Evolutionary conservation across 1,140 invertebrate genomes (phyloP).

Genomic region (Drosophila mojavensis): DNA sequence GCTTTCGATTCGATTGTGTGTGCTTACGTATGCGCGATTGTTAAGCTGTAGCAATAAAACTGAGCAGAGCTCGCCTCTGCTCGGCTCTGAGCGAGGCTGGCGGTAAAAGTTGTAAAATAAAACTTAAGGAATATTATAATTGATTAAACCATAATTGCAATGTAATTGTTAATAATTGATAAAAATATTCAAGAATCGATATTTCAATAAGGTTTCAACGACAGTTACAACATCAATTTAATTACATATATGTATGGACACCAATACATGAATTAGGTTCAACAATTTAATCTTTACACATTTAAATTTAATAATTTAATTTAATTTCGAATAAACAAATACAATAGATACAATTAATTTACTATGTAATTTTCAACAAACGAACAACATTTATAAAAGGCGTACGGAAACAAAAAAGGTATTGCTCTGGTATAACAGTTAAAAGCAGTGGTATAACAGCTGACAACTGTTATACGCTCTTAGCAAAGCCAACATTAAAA

Average conservation of each 20-base stretch:
- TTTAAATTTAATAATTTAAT: slow-evolving; percentile 1
- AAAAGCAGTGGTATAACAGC: slow-evolving; percentile 7
- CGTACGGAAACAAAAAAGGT: slow-evolving; percentile 15
- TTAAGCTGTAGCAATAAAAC: slow-evolving; percentile 31
- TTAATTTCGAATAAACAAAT: background rate
- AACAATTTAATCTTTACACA: slow-evolving; percentile 3
- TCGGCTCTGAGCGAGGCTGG: slow-evolving; percentile 5
- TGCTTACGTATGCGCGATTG: slow-evolving; percentile 73
- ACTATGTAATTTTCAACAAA: slow-evolving; percentile 22
- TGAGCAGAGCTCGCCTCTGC: too few relatives aligned
- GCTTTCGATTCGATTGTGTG: slow-evolving; percentile 17
- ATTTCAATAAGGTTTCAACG: slow-evolving; percentile 25
- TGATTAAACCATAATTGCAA: slow-evolving; percentile 14
- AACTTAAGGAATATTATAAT: background rate
- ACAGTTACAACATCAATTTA: slow-evolving; percentile 62
- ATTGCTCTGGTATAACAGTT: slow-evolving; percentile 13
- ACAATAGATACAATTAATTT: slow-evolving; percentile 4
- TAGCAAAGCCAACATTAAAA: slow-evolving; percentile 27
- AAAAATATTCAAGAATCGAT: slow-evolving; percentile 16
- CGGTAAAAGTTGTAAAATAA: slow-evolving; percentile 13
- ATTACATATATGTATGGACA: slow-evolving; percentile 24
- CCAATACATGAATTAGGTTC: slow-evolving; percentile 20
- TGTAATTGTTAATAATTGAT: slow-evolving; percentile 21
- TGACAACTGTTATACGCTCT: slow-evolving; percentile 15
- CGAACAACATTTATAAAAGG: slow-evolving; percentile 33